Evolutionary conservation across 2,113 vertebrate species (phyloP).

Genomic region (Carassius carassius): DNA sequence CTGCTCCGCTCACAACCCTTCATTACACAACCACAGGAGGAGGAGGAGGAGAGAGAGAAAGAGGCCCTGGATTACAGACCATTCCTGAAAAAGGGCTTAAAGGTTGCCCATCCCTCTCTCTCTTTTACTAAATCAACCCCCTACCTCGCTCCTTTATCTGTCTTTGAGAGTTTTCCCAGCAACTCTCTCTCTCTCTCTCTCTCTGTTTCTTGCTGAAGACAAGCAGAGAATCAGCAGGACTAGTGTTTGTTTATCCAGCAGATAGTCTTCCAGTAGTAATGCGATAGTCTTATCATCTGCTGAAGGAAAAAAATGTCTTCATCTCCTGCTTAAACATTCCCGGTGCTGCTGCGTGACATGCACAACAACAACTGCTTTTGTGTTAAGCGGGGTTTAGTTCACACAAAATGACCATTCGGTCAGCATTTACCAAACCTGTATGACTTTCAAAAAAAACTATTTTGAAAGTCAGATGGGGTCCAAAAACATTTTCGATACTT

Average conservation of each 20-base stretch:
- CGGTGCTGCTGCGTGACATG: background rate
- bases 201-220: conserved; percentile 26
- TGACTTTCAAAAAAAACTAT: background rate
- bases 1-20: conserved; percentile 24
- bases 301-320: conserved; percentile 8
- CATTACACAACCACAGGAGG: conserved; percentile 50
- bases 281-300: conserved; percentile 36
- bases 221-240: conserved; percentile 50
- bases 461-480: too few relatives aligned
- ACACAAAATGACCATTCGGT: background rate
- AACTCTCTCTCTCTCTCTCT: background rate
- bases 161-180: conserved; percentile 11
- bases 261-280: conserved; percentile 24
- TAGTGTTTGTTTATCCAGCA: conserved; percentile 17
- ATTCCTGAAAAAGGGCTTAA: conserved; percentile 40
- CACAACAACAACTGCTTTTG: background rate
- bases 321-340: conserved; percentile 28
- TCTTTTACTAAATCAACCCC: conserved; percentile 12
- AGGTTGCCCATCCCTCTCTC: conserved; percentile 10
- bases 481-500: background rate
- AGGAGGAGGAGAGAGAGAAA: conserved; percentile 22
- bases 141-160: background rate
- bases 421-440: background rate
- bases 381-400: background rate
- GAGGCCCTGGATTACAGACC: conserved; percentile 25